These are phyloP conservation scores for Diarsia dahlii DNA, from an alignment of 2,888 invertebrate species.

Conservation along the genomic window DNA sequence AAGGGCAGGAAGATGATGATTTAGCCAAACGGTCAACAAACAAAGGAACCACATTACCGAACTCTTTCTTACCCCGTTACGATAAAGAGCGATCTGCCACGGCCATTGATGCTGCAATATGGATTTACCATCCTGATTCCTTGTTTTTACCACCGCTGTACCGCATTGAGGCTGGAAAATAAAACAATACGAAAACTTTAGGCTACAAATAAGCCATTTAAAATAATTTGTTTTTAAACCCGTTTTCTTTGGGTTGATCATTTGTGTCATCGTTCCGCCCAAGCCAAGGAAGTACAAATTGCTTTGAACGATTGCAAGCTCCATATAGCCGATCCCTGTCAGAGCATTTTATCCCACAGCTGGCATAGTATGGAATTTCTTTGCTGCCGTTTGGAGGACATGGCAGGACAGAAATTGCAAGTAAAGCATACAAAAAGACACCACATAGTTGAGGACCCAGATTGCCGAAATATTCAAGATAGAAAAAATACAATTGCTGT, in stretches of 20 bases:
- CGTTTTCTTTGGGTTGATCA: background rate
- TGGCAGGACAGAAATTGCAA: background rate
- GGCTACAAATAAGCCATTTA: no score
- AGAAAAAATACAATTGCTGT: background rate
- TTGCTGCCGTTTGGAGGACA: background rate
- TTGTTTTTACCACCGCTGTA: background rate
- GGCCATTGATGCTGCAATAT: slow-evolving; percentile 85
- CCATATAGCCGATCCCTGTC: background rate
- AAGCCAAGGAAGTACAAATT: background rate
- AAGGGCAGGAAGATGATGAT: no score
- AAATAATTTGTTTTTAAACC: no score
- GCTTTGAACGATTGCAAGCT: background rate
- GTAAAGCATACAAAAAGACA: background rate
- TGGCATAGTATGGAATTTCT: background rate
- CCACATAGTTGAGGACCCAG: background rate
- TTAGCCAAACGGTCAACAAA: background rate
- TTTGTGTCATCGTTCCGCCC: background rate
- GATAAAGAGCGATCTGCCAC: slow-evolving; percentile 92
- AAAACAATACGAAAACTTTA: background rate
- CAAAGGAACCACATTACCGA: background rate
- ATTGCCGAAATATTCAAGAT: background rate
- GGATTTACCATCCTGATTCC: background rate
- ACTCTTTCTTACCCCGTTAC: slow-evolving; percentile 74
- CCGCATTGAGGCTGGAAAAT: slow-evolving; percentile 30
- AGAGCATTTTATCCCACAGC: background rate